Evolutionary conservation across 1,140 invertebrate genomes (phyloP), one percentile per base, ranked within the genome.

Genomic region (Monochamus saltuarius): DNA sequence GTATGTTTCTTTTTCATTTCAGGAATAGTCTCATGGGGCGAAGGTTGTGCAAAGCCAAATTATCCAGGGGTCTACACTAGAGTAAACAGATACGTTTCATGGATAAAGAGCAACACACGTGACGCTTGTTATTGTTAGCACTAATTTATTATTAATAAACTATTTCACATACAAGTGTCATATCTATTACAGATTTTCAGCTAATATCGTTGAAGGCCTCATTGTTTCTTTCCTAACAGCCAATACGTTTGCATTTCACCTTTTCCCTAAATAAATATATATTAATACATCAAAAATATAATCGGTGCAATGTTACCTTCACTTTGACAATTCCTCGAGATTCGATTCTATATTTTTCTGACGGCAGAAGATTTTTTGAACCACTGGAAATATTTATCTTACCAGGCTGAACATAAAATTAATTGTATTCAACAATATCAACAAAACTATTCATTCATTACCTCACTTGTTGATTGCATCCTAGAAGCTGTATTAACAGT

Each of bases 1-100:
- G 11, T 34, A 10, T 9, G 16, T 16, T 1, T 34, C 14, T 38
- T 36, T 52, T n/a, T 7, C 8, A 37, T 55, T 73, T 34, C 56
- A 83, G 89, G 89, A 38, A 76, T 90, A 1, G 87, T 90, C 0
- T 90, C 87, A 1, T 91, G 89, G 86, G 89, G 89, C 37, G 84
- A 87, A 70, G 89, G 89, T 3, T 95, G 93, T 71, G 93, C 88
- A 1, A 77, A 86, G 71, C 82, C 87, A 0, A 85, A 87, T 52
- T 86, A 85, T 69, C 92, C 92, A 0, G 93, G 93, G n/a, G 90
- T 95, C 19, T 96, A 95, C 76, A 86, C 88, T 0, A 80, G 90
- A 60, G 89, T 95, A 1, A 89, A 89, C 72, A 80, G 87, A 61
- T 92, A 86, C 69, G 68, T 88, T 13, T 83, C 84, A 11, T 92